Evolutionary conservation across 2,113 vertebrate species (phyloP).

Genomic region (Monarcha castaneiventris): DNA sequence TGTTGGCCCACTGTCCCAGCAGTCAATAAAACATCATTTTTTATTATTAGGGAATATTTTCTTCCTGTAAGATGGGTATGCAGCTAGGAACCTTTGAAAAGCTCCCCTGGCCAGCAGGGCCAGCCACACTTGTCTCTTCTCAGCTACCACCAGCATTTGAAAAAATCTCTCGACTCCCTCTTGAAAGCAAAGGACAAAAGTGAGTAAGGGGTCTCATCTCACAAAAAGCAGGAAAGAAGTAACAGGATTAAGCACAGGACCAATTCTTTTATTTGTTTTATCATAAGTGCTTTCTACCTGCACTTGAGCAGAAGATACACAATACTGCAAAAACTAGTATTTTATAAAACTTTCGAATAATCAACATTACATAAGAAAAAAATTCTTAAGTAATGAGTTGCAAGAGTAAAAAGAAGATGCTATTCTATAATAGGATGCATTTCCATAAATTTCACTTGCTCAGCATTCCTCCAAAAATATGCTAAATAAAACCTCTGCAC

Average conservation of each 20-base stretch:
- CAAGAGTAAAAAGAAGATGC: neutral
- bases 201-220: neutral
- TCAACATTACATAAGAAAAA: neutral
- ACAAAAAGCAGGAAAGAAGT: neutral
- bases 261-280: neutral
- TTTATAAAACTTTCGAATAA: neutral
- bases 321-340: neutral
- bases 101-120: neutral
- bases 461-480: neutral
- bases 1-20: neutral
- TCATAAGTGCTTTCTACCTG: neutral
- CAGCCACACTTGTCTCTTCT: neutral
- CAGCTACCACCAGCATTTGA: neutral
- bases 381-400: neutral
- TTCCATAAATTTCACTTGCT: neutral
- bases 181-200: neutral
- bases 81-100: neutral
- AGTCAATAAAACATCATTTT: neutral
- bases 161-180: rapidly evolving
- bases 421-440: neutral
- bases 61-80: neutral
- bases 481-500: neutral
- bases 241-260: neutral
- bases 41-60: neutral
- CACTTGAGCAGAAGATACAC: neutral